A percentile compares a stretch with the other conserved stretches of the same genome.
These are phyloP conservation scores for Gobionotothen gibberifrons DNA, from an alignment of 2,797 vertebrate species.

Conservation along the genomic window DNA sequence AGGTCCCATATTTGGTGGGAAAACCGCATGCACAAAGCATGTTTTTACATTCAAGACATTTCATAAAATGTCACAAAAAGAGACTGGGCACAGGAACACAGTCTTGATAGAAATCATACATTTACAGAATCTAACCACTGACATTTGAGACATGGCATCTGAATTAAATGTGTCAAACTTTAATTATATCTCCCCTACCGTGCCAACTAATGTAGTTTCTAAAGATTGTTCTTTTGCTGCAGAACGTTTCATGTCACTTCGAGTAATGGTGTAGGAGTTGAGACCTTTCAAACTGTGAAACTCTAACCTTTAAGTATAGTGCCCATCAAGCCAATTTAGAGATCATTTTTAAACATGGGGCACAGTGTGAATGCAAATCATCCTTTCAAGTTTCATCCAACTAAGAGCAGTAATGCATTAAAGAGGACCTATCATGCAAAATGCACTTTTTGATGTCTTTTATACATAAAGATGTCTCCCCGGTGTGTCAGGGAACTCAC, in stretches of 20 bases:
- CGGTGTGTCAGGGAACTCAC: no score
- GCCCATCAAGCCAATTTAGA: slow-evolving; percentile 27
- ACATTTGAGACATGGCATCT: slow-evolving; percentile 21
- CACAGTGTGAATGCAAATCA: slow-evolving; percentile 12
- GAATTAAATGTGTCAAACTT: slow-evolving; percentile 37
- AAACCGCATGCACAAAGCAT: background rate
- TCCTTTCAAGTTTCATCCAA: slow-evolving; percentile 27
- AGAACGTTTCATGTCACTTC: slow-evolving; percentile 40
- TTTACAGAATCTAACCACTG: background rate
- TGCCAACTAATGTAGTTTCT: slow-evolving; percentile 22
- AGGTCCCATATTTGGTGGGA: background rate
- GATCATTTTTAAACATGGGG: slow-evolving; percentile 15
- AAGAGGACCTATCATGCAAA: no score
- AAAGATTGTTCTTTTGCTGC: slow-evolving; percentile 35
- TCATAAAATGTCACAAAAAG: background rate
- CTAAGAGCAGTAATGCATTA: slow-evolving; percentile 7
- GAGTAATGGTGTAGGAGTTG: slow-evolving; percentile 43
- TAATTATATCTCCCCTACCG: slow-evolving; percentile 41
- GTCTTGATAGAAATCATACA: slow-evolving; percentile 15
- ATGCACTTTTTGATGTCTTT: no score
- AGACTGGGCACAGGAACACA: slow-evolving; percentile 6
- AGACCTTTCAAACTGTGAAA: slow-evolving; percentile 49
- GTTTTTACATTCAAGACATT: slow-evolving; percentile 5
- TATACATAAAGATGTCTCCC: no score
- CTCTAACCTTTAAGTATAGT: slow-evolving; percentile 36